Base-by-base conservation (phyloP, 2,888 invertebrate species). In the Helobdella robusta region DNA sequence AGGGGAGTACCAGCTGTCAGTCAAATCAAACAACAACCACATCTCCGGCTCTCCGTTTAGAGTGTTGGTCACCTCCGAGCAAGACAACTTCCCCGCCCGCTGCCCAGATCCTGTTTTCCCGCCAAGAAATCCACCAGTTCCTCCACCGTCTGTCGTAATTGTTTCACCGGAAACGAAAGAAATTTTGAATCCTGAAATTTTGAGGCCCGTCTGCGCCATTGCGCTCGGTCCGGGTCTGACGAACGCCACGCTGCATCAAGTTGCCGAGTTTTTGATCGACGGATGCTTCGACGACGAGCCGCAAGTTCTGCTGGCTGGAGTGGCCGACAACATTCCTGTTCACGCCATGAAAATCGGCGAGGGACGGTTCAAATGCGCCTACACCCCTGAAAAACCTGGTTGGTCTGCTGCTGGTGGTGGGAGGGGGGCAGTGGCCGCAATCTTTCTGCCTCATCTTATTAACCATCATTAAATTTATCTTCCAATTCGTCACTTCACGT, bases 361-460 rank as follows among this genome's bases (percentile, higher is more conserved):
- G 64, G 89, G 90, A 59, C 85, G 91, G 67, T 97, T 90, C 86
- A 84, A 89, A 63, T 95, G 92, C 11, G 87, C 87, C 0, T 98
- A 97, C 78, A 89, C 89, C 1, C 89, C 97, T 0, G 83, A 87
- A 5, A 85, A 87, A 48, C 76, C 79, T 62, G 82, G 82, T 61
- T 76, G 2, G 36, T 60, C 6, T 25, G 8, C 59, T n/a, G n/a
- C n/a, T n/a, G n/a, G n/a, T n/a, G n/a, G n/a, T n/a, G n/a, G n/a
- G n/a, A n/a, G n/a, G n/a, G n/a, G n/a, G n/a, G n/a, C n/a, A n/a
- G n/a, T n/a, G n/a, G n/a, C n/a, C n/a, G n/a, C n/a, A n/a, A n/a
- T n/a, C n/a, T n/a, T n/a, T n/a, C n/a, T n/a, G n/a, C n/a, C n/a
- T n/a, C n/a, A n/a, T n/a, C n/a, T n/a, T n/a, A n/a, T n/a, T n/a